These are phyloP conservation scores for Polydrusus cervinus DNA, from an alignment of 2,888 invertebrate species.

Conservation along the genomic window DNA sequence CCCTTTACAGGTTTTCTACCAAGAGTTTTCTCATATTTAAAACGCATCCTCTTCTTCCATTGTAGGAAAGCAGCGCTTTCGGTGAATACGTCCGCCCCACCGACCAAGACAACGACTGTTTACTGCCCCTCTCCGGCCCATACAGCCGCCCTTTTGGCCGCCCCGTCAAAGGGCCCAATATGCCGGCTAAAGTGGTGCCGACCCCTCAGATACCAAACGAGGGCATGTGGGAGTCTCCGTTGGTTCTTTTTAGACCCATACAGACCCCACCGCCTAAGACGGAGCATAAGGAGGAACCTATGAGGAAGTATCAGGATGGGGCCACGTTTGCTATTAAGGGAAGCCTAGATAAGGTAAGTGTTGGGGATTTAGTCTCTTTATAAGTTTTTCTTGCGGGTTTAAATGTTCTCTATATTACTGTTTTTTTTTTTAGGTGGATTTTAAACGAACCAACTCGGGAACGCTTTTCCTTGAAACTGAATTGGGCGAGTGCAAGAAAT, in stretches of 20 bases:
- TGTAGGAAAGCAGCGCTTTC: slow-evolving; percentile 33
- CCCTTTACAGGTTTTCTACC: no score
- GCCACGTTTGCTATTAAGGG: slow-evolving; percentile 85
- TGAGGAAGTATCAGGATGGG: slow-evolving; percentile 72
- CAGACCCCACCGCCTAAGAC: slow-evolving; percentile 14
- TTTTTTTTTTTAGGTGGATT: slow-evolving; percentile 71
- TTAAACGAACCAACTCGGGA: slow-evolving; percentile 80
- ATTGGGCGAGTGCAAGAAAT: slow-evolving; percentile 68
- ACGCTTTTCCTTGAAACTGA: slow-evolving; percentile 75
- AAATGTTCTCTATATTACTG: no score
- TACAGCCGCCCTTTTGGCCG: slow-evolving; percentile 15
- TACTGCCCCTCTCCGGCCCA: not conserved
- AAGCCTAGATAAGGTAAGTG: slow-evolving; percentile 61
- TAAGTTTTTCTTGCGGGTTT: no score
- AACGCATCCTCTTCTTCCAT: not conserved
- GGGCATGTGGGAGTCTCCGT: slow-evolving; percentile 18
- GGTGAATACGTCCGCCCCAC: slow-evolving; percentile 28
- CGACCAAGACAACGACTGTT: not conserved
- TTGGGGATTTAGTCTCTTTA: no score
- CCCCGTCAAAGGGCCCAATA: slow-evolving; percentile 20
- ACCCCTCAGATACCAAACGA: not conserved
- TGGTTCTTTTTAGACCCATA: slow-evolving; percentile 13
- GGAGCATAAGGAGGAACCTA: not conserved
- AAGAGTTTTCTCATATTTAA: no score
- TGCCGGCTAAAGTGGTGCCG: slow-evolving; percentile 8